Evolutionary conservation across 1,140 invertebrate genomes (phyloP).

Genomic region (Diorhabda sublineata): DNA sequence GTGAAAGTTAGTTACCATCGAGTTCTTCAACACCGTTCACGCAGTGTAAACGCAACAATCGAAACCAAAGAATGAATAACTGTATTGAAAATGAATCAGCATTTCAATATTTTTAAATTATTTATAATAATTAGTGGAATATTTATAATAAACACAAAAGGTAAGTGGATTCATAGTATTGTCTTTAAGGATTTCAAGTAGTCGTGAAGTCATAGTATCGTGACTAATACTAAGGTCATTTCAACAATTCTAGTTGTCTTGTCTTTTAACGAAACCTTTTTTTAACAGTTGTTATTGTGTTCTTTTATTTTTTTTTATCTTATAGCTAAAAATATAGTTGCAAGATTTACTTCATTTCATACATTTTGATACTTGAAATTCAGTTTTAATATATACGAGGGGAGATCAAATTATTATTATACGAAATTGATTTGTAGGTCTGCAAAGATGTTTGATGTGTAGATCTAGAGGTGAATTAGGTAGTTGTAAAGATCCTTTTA

Average conservation of each 20-base stretch:
- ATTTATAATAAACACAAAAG: background rate
- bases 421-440: conserved; percentile 43
- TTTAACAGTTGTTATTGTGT: background rate
- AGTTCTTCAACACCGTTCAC: too few relatives aligned
- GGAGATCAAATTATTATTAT: background rate
- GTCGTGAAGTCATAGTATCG: background rate
- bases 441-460: conserved; percentile 73
- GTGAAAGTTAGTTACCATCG: too few relatives aligned
- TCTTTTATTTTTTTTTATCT: background rate
- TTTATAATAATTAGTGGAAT: background rate
- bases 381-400: too few relatives aligned
- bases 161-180: background rate
- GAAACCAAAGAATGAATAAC: background rate
- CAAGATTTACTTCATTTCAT: background rate
- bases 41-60: background rate
- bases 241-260: background rate
- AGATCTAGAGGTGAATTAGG: conserved; percentile 82
- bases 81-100: background rate
- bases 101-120: background rate
- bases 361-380: background rate
- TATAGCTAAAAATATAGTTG: background rate
- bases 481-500: conserved; percentile 84
- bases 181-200: background rate
- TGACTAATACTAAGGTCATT: background rate
- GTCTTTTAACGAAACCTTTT: background rate